A percentile compares a stretch with the other conserved stretches of the same genome.
Conservation (phyloP, 2,888 invertebrate genomes). For the Creontiades dilutus region DNA sequence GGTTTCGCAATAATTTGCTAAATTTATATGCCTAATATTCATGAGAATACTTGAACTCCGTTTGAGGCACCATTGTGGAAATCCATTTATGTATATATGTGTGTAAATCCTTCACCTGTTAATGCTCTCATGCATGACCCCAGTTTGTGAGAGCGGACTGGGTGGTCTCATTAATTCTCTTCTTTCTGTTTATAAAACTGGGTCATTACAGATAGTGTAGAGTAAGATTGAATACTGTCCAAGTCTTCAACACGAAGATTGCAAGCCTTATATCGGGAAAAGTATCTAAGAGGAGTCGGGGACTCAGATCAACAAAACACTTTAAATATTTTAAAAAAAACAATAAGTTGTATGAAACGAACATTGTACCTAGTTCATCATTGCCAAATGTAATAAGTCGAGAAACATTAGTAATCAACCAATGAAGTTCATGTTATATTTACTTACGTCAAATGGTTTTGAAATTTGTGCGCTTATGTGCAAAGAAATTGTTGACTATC, state of each 20-base stretch:
- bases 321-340: too few relatives aligned
- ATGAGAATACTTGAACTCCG: not conserved
- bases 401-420: too few relatives aligned
- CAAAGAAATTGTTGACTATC: too few relatives aligned
- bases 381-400: too few relatives aligned
- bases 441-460: too few relatives aligned
- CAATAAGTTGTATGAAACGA: too few relatives aligned
- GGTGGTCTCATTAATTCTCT: not conserved
- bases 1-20: not conserved
- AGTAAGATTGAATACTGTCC: not conserved
- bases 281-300: too few relatives aligned
- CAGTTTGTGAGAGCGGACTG: not conserved
- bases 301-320: too few relatives aligned
- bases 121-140: constrained; percentile 15
- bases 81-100: not conserved
- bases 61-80: not conserved
- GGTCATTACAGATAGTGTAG: not conserved
- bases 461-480: too few relatives aligned
- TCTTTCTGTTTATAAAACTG: not conserved
- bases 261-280: too few relatives aligned
- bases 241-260: not conserved
- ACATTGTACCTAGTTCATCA: too few relatives aligned
- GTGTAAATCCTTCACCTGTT: not conserved
- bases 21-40: not conserved
- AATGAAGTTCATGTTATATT: too few relatives aligned